Evolutionary conservation across 2,888 invertebrate genomes (phyloP).

Genomic region (Latrodectus hesperus): DNA sequence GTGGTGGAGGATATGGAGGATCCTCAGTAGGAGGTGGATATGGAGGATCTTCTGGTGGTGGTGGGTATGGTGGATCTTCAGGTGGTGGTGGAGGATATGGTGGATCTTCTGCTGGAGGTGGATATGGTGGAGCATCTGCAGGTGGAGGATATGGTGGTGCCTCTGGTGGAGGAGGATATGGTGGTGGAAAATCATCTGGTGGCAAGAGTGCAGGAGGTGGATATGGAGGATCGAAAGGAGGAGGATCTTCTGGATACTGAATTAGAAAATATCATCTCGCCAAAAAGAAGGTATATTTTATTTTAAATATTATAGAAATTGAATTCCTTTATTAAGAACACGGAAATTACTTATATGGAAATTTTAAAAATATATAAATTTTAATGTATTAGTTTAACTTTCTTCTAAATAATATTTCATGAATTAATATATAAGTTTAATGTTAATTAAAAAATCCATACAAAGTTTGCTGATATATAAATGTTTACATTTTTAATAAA

Average conservation of each 20-base stretch:
- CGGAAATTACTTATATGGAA: too few species aligned
- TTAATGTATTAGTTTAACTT: too few species aligned
- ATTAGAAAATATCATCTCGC: neutral
- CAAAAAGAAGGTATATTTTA: neutral
- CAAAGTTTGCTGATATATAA: too few species aligned
- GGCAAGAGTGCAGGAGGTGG: slow-evolving; percentile 45
- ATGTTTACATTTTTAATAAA: too few species aligned
- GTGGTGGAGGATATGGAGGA: slow-evolving; percentile 55
- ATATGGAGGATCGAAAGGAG: slow-evolving; percentile 42
- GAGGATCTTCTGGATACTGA: slow-evolving; percentile 32
- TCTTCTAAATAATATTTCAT: too few species aligned
- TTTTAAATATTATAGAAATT: too few species aligned
- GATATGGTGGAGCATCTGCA: slow-evolving; percentile 20
- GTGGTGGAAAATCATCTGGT: slow-evolving; percentile 29
- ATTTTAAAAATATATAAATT: too few species aligned
- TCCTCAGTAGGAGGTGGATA: slow-evolving; percentile 38
- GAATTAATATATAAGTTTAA: too few species aligned
- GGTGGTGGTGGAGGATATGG: slow-evolving; percentile 28
- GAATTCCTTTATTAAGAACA: too few species aligned
- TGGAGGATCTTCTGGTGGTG: slow-evolving; percentile 26
- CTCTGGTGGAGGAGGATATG: slow-evolving; percentile 31
- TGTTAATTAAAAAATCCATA: too few species aligned
- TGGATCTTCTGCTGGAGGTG: slow-evolving; percentile 22
- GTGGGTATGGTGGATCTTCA: slow-evolving; percentile 31
- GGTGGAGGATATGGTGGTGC: slow-evolving; percentile 42